A percentile compares a stretch with the other conserved stretches of the same genome.
phyloP scores from a whole-genome alignment of 2,797 vertebrate genomes.

The Acanthornis magna region DNA sequence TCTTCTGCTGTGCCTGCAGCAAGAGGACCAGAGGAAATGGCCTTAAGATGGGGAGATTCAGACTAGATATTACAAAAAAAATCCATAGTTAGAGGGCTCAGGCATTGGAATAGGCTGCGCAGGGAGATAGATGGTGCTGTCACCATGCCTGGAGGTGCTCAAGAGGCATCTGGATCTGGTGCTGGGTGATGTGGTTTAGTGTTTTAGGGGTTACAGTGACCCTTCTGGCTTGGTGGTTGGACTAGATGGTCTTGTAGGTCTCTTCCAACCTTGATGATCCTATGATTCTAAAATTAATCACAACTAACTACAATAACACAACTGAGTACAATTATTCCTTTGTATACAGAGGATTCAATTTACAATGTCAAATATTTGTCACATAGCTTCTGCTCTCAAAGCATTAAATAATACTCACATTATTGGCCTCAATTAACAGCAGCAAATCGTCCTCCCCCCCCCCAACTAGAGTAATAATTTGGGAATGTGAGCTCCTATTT shows the following conservation, averaged over 20 bases:
- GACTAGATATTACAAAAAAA: not conserved
- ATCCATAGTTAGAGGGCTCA: not conserved
- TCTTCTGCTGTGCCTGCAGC: not conserved
- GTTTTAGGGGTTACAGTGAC: not conserved
- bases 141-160: not conserved
- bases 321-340: not conserved
- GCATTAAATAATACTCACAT: not conserved
- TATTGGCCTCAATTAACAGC: not conserved
- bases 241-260: not conserved
- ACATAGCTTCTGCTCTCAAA: not conserved
- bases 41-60: not conserved
- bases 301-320: not conserved
- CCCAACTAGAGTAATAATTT: not conserved
- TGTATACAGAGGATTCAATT: not conserved
- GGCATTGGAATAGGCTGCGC: not conserved
- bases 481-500: not conserved
- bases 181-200: not conserved
- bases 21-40: not conserved
- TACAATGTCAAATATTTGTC: not conserved
- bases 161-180: not conserved
- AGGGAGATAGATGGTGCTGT: too few species aligned
- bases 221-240: not conserved
- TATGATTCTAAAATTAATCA: not conserved
- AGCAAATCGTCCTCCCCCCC: not conserved
- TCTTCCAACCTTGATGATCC: not conserved